Percentiles rank a stretch among this genome's conserved stretches.
Conservation (phyloP, 2,888 invertebrate genomes). For the Danaus chrysippus region DNA sequence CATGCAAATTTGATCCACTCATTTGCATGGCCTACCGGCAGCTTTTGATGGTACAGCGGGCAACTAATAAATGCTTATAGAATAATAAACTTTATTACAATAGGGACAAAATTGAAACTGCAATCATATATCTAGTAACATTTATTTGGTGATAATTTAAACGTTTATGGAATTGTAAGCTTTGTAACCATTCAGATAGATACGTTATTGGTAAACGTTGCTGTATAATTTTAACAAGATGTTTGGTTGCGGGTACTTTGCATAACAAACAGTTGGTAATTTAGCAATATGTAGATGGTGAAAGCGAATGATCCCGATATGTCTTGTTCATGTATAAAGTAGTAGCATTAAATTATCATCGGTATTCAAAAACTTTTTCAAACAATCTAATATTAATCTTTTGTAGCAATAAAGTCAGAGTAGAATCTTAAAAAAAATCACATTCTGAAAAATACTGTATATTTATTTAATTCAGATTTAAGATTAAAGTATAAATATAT, state of each 20-base stretch:
- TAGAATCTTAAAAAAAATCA: not conserved
- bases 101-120: not conserved
- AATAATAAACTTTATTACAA: not conserved
- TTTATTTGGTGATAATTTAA: not conserved
- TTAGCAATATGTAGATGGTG: slow-evolving; percentile 7
- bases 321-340: not conserved
- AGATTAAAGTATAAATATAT: not conserved
- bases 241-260: too few species aligned
- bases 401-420: not conserved
- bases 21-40: slow-evolving; percentile 26
- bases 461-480: not conserved
- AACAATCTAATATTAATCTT: too few species aligned
- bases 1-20: slow-evolving; percentile 36
- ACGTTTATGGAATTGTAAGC: slow-evolving; percentile 1
- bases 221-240: slow-evolving; percentile 2
- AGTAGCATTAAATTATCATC: not conserved
- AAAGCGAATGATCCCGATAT: not conserved
- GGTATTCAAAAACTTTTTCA: too few species aligned
- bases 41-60: slow-evolving; percentile 9
- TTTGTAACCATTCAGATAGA: not conserved
- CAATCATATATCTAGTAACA: not conserved
- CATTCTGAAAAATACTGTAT: too few species aligned
- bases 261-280: slow-evolving; percentile 3
- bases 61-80: not conserved
- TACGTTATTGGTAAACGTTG: not conserved